A percentile compares a stretch with the other conserved stretches of the same genome.
Conservation (phyloP, 1,140 invertebrate genomes). For the Pachypsylla venusta region DNA sequence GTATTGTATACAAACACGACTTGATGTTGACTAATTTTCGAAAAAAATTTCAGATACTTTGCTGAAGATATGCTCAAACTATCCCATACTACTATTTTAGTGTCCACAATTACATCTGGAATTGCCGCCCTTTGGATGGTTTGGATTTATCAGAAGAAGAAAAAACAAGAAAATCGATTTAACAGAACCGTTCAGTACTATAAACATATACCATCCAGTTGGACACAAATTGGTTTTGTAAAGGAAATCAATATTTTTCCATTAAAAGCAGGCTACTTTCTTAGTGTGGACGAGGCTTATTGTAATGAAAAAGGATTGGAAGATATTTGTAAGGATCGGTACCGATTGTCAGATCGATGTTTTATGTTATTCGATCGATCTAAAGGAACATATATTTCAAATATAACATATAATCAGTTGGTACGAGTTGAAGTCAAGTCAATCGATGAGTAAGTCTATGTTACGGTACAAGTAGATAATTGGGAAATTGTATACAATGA, state of each 20-base stretch:
- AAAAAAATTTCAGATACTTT: no score
- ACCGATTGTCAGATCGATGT: not conserved
- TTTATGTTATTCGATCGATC: constrained; percentile 8
- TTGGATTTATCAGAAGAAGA: no score
- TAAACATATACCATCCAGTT: constrained; percentile 16
- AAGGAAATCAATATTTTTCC: constrained; percentile 17
- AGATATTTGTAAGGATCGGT: not conserved
- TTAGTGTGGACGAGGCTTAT: constrained; percentile 13
- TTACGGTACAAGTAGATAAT: no score
- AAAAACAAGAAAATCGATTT: no score
- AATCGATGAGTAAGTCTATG: constrained; percentile 8
- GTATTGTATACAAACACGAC: no score
- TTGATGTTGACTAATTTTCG: no score
- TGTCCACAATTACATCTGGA: no score
- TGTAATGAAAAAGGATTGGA: not conserved
- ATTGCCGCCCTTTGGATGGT: no score
- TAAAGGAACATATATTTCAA: not conserved
- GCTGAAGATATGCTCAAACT: no score
- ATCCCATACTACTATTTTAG: no score
- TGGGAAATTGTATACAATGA: no score
- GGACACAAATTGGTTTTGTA: constrained; percentile 16
- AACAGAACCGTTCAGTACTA: no score
- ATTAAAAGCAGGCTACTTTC: constrained; percentile 12
- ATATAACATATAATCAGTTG: not conserved
- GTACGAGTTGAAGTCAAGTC: not conserved